Evolutionary conservation across 2,797 vertebrate species (phyloP).

Genomic region (Podargus strigoides): DNA sequence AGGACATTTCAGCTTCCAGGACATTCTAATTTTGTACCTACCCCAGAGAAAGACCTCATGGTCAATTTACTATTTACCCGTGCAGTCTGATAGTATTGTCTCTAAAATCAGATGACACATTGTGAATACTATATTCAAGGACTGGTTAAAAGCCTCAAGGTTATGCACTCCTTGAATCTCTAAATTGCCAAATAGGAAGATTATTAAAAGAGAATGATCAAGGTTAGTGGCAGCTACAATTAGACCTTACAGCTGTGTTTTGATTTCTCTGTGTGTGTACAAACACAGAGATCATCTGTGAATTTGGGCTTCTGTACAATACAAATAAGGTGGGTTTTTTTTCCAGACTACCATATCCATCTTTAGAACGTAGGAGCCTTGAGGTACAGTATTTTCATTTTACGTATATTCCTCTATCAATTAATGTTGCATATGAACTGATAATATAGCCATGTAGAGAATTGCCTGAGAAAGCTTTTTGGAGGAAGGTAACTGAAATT

Average conservation of each 20-base stretch:
- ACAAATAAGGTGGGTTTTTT: neutral
- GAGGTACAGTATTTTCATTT: neutral
- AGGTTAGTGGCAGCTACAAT: constrained; percentile 31
- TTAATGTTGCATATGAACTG: neutral
- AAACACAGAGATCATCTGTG: neutral
- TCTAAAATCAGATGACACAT: neutral
- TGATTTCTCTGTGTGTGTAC: neutral
- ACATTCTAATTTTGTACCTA: neutral
- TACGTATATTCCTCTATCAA: neutral
- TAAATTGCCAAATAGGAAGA: neutral
- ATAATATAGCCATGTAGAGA: neutral
- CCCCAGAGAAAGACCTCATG: neutral
- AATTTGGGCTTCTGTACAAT: neutral
- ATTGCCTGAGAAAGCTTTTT: neutral
- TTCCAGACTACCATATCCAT: neutral
- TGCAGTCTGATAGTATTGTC: neutral
- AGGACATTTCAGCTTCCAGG: neutral
- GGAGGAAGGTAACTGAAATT: neutral
- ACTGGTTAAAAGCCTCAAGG: neutral
- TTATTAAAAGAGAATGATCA: constrained; percentile 7
- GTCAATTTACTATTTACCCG: neutral
- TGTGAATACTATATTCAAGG: constrained; percentile 12
- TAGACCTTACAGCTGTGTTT: constrained; percentile 45
- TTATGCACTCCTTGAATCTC: neutral
- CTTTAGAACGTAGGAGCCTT: neutral